phyloP scores from a whole-genome alignment of 2,888 invertebrate genomes.

The Mythimna pallens region DNA sequence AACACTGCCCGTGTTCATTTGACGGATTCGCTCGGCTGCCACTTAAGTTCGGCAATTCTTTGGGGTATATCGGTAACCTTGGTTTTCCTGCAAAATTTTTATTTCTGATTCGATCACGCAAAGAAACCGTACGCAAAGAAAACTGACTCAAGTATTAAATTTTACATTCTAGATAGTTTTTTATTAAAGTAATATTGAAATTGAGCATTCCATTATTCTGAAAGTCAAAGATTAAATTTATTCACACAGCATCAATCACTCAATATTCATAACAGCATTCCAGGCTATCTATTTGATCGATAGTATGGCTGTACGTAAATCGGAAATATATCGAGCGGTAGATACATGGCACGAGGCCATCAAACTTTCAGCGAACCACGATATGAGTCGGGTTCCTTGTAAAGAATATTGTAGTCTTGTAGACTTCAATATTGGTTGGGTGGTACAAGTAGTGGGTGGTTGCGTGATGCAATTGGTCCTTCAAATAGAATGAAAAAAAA shows the following conservation, averaged over 20 bases:
- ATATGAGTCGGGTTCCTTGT: conserved; percentile 45
- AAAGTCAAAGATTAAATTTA: background rate
- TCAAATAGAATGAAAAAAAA: too few relatives aligned
- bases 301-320: conserved; percentile 17
- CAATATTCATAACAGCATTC: conserved; percentile 1
- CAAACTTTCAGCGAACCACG: conserved; percentile 60
- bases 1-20: too few relatives aligned
- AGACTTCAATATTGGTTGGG: conserved; percentile 47
- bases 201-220: background rate
- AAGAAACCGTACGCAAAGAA: too few relatives aligned
- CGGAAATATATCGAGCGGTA: conserved; percentile 49
- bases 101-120: too few relatives aligned
- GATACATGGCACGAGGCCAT: conserved; percentile 63
- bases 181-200: too few relatives aligned
- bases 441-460: conserved; percentile 21
- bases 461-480: background rate
- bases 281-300: conserved; percentile 24
- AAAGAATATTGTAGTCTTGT: conserved; percentile 55
- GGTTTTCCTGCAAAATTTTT: too few relatives aligned
- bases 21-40: too few relatives aligned
- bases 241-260: conserved; percentile 11
- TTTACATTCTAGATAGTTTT: too few relatives aligned
- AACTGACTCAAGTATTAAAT: too few relatives aligned
- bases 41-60: too few relatives aligned
- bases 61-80: too few relatives aligned